Percentiles rank a stretch among this genome's conserved stretches.
phyloP scores from a whole-genome alignment of 2,113 vertebrate genomes.

The Rhodinocichla rosea region DNA sequence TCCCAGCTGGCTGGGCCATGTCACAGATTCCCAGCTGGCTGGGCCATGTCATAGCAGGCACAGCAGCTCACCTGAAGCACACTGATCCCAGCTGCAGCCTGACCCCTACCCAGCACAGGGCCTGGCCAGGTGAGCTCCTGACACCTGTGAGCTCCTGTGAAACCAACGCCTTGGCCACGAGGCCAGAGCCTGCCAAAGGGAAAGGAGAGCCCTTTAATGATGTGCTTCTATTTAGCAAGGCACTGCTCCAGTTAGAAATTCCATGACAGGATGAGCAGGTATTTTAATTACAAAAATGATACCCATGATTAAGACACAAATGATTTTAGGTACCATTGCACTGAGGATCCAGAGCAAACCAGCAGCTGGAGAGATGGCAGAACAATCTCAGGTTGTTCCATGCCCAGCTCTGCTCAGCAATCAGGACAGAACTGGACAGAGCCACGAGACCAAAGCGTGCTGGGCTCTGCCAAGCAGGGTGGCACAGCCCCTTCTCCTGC shows the following conservation, averaged over 20 bases:
- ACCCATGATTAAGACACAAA: background rate
- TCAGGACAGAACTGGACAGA: background rate
- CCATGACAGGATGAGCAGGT: background rate
- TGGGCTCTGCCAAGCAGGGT: background rate
- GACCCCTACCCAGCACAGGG: background rate
- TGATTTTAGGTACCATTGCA: background rate
- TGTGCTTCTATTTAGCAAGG: background rate
- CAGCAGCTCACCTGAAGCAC: background rate
- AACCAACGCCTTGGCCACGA: background rate
- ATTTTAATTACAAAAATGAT: background rate
- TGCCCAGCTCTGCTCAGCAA: background rate
- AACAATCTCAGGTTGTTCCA: background rate
- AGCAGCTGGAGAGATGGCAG: background rate
- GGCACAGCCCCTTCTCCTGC: background rate
- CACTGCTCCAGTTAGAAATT: background rate
- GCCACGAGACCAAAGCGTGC: fast-evolving
- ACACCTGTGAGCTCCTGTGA: background rate
- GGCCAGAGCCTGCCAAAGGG: background rate
- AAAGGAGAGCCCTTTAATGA: background rate
- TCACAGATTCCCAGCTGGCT: too few species aligned
- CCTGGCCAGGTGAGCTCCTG: background rate
- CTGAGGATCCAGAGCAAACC: background rate
- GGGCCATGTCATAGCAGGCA: background rate
- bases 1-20: too few species aligned
- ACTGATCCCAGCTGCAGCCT: background rate